A percentile compares a stretch with the other conserved stretches of the same genome.
These are phyloP conservation scores for Temnothorax longispinosus DNA, from an alignment of 1,140 invertebrate species.

Conservation along the genomic window DNA sequence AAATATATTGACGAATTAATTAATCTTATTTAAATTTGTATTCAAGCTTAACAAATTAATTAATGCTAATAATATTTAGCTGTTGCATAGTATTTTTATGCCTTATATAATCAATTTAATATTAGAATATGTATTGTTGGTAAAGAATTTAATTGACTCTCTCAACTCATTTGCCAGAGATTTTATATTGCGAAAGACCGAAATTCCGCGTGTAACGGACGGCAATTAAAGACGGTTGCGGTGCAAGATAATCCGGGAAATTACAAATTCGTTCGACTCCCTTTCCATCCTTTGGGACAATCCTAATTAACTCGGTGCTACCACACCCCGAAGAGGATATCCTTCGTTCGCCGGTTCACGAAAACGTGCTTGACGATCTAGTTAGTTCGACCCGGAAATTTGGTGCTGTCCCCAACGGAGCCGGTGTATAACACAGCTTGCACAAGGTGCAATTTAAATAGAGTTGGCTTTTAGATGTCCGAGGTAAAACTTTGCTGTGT, in stretches of 20 bases:
- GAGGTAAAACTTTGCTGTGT: not conserved
- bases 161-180: not conserved
- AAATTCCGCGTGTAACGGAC: constrained; percentile 30
- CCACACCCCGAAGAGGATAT: constrained; percentile 31
- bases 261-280: constrained; percentile 52
- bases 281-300: constrained; percentile 48
- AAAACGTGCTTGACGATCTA: constrained; percentile 56
- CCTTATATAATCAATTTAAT: not conserved
- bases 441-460: constrained; percentile 22
- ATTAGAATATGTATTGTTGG: not conserved
- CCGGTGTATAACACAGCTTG: constrained; percentile 5
- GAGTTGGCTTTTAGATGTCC: not conserved
- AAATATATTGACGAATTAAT: not conserved
- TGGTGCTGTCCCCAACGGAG: constrained; percentile 23
- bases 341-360: constrained; percentile 41
- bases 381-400: constrained; percentile 44
- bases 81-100: not conserved
- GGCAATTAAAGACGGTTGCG: constrained; percentile 43
- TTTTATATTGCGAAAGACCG: not conserved
- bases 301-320: constrained; percentile 51
- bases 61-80: constrained; percentile 1
- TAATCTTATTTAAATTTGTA: not conserved
- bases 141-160: not conserved
- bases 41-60: not conserved
- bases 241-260: constrained; percentile 54